Evolutionary conservation across 2,888 invertebrate genomes (phyloP).

Genomic region (Meloe dianella): DNA sequence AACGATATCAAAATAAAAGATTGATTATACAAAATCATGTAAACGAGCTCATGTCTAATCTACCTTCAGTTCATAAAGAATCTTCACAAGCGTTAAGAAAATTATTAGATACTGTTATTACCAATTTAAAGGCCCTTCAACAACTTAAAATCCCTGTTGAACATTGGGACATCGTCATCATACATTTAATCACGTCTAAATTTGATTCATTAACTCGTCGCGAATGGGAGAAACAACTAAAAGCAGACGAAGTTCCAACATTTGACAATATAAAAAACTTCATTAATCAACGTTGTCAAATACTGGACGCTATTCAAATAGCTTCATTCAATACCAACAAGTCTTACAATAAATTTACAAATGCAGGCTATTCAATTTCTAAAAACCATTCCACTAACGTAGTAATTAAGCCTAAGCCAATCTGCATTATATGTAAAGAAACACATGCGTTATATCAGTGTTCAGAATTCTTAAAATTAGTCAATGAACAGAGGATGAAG

Average conservation of each 20-base stretch:
- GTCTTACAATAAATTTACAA: not conserved
- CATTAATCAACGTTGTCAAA: not conserved
- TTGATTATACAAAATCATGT: conserved; percentile 25
- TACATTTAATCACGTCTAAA: conserved; percentile 11
- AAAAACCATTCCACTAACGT: not conserved
- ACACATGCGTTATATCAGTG: conserved; percentile 25
- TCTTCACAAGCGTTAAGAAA: conserved; percentile 19
- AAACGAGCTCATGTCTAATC: not conserved
- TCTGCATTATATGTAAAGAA: conserved; percentile 21
- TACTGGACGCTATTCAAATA: not conserved
- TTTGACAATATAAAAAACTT: conserved; percentile 17
- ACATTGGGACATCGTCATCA: conserved; percentile 29
- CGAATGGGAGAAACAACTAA: conserved; percentile 16
- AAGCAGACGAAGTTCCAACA: conserved; percentile 21
- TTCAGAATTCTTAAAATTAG: conserved; percentile 18
- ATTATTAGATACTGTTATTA: conserved; percentile 11
- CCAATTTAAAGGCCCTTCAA: conserved; percentile 23
- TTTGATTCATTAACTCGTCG: not conserved
- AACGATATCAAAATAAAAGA: conserved; percentile 25
- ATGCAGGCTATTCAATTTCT: not conserved
- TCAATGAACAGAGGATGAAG: conserved; percentile 15
- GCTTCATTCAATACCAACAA: not conserved
- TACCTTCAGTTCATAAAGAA: conserved; percentile 21
- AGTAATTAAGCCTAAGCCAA: not conserved
- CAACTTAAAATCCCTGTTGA: conserved; percentile 19